These are phyloP conservation scores for Lycopodina hypogea DNA, from an alignment of 37 sponge, comb jelly and placozoan genomes.

Conservation along the genomic window DNA sequence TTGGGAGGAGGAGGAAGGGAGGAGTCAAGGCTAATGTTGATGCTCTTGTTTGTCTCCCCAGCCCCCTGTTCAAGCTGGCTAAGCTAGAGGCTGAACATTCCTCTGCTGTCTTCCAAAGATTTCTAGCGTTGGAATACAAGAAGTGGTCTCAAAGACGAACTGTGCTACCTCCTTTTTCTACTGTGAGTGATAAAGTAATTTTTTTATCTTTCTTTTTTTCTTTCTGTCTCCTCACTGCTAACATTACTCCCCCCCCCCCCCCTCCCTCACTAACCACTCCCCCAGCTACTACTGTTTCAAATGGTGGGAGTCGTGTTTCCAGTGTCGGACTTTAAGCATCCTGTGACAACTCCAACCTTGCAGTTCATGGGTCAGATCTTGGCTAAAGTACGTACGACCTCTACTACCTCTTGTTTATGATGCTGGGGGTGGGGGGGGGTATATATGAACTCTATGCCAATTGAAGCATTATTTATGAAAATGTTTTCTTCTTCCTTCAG, in stretches of 20 bases:
- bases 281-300: constrained; percentile 66
- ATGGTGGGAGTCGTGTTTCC: constrained; percentile 66
- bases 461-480: background rate
- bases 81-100: constrained; percentile 16
- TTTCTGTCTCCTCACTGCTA: no score
- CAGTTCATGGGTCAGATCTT: constrained; percentile 55
- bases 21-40: background rate
- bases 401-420: no score
- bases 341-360: constrained; percentile 65
- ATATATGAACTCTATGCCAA: background rate
- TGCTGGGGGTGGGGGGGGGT: no score
- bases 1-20: background rate
- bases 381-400: constrained; percentile 44
- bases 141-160: constrained; percentile 2
- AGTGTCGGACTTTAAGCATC: constrained; percentile 74
- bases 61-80: constrained; percentile 42
- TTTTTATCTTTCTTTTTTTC: no score
- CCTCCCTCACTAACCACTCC: no score
- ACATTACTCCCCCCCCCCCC: no score
- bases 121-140: constrained; percentile 16
- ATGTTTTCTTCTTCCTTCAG: background rate
- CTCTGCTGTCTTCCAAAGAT: constrained; percentile 14
- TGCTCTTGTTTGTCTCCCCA: constrained; percentile 3
- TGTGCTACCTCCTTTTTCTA: constrained; percentile 16
- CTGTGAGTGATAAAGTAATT: constrained; percentile 29